Conservation (phyloP, 2,888 invertebrate genomes). For the Standfussiana lucernea region DNA sequence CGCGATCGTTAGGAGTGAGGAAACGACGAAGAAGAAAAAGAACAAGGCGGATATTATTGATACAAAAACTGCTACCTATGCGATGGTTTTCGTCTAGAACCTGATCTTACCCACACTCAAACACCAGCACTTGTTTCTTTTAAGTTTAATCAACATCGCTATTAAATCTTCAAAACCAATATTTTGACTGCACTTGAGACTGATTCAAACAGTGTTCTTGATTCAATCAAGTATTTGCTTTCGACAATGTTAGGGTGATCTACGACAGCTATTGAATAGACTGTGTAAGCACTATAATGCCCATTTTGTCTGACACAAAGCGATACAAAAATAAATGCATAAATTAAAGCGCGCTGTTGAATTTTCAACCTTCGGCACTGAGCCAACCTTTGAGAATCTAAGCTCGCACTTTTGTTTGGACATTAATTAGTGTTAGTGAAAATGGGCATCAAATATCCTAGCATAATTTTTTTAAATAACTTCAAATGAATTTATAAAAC, state of each 20-base stretch:
- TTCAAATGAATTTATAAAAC: not conserved
- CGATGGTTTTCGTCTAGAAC: not conserved
- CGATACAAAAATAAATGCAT: not conserved
- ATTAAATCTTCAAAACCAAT: not conserved
- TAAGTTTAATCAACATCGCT: not conserved
- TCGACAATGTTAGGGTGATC: not conserved
- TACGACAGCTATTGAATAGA: not conserved
- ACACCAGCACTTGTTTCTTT: not conserved
- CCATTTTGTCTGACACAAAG: not conserved
- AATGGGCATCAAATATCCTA: not conserved
- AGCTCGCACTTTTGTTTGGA: not conserved
- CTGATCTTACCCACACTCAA: not conserved
- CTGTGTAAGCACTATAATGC: not conserved
- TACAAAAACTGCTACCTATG: not conserved
- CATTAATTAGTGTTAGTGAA: not conserved
- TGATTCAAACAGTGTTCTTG: not conserved
- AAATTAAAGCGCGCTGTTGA: not conserved
- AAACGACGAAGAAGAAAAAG: too few species aligned
- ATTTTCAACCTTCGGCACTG: not conserved
- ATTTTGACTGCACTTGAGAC: conserved; percentile 27
- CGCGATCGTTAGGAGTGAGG: too few species aligned
- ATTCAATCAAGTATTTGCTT: not conserved
- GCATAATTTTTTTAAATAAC: not conserved
- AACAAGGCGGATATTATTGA: too few species aligned
- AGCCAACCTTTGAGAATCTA: not conserved